Evolutionary conservation across 2,113 vertebrate species (phyloP).

Genomic region (Lota lota): DNA sequence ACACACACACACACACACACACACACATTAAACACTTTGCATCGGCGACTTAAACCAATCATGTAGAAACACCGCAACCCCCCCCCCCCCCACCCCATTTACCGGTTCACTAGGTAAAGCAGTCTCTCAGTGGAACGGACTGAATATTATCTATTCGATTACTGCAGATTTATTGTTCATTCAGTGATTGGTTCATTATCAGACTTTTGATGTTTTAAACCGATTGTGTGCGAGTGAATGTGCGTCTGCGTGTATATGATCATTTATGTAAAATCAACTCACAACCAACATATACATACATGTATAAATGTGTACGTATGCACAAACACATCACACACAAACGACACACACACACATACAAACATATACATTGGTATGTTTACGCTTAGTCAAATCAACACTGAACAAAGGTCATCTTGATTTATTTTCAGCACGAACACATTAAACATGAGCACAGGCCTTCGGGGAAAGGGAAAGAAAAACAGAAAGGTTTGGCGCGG

Average conservation of each 20-base stretch:
- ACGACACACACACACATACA: neutral
- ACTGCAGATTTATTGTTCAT: no score
- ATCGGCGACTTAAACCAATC: neutral
- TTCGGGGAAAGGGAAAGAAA: conserved; percentile 22
- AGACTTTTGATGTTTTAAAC: no score
- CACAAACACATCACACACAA: neutral
- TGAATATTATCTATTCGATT: no score
- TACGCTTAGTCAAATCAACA: conserved; percentile 52
- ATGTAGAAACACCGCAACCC: no score
- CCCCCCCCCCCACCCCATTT: no score
- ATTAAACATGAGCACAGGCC: conserved; percentile 34
- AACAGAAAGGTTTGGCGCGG: conserved; percentile 4
- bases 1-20: neutral
- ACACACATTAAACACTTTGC: neutral
- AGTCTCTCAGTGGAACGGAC: no score
- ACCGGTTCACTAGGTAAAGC: no score
- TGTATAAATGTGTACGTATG: no score
- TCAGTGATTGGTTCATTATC: no score
- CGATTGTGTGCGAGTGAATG: no score
- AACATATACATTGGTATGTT: neutral
- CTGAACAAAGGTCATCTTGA: conserved; percentile 62
- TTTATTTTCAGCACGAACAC: conserved; percentile 72
- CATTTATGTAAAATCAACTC: no score
- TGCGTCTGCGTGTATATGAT: no score
- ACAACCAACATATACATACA: neutral